Base-by-base conservation (phyloP, 2,888 invertebrate species). In the Plebejus anna region DNA sequence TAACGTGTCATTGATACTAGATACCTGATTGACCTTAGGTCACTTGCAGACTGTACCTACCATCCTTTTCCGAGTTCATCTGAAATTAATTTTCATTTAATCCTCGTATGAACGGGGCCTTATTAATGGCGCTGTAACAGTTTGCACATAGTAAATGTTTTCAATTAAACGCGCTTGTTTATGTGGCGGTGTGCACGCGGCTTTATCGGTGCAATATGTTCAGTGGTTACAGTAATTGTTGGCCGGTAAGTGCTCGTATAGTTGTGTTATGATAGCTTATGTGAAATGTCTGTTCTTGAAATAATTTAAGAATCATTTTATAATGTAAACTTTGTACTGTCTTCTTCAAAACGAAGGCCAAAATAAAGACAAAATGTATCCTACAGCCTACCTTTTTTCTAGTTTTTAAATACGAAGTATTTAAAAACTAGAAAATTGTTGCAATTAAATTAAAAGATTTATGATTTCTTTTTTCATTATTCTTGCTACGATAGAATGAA, bases 131-230 rank as follows among this genome's bases (percentile, higher is more conserved):
- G 76, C 82, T 79, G 81, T 81, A 82, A 83, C 84, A 84, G 83
- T 88, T 88, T 86, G 84, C 89, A 89, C 87, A 82, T 87, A 83
- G 83, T 83, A 82, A 85, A 85, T 83, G 83, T 82, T 76, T 75
- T 84, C 85, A 86, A 88, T 88, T 87, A 89, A 86, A 85, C 80
- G 77, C 76, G 76, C 78, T 83, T 81, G 81, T 88, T 85, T 85
- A 87, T 86, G 81, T 79, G 76, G 66, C 76, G 79, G 80, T 76
- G 78, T 71, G 78, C 76, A 76, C 75, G 76, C 59, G 76, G 61
- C 75, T 79, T 79, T 79, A 79, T 79, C 75, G 57, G 32, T 47
- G n/a, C 47, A 71, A 75, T 77, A 73, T 51, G 75, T 76, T 77
- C 28, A 75, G 59, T 77, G 42, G 47, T 16, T 76, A 75, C 77